Conservation (phyloP, 2,797 vertebrate genomes). For the Sebastiscus tertius region DNA sequence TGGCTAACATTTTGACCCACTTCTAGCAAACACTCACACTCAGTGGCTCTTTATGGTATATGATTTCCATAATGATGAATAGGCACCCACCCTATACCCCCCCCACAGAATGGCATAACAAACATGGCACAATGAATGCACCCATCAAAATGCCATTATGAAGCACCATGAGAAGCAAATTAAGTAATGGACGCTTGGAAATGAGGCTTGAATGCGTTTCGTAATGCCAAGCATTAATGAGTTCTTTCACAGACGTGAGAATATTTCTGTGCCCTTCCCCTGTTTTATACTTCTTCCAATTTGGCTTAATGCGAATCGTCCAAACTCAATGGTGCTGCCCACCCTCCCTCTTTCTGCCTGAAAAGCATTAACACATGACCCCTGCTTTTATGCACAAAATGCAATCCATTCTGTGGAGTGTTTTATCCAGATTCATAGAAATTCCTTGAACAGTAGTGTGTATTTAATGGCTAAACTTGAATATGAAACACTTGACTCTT, state of each 20-base stretch:
- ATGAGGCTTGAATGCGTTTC: conserved; percentile 49
- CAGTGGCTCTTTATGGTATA: conserved; percentile 38
- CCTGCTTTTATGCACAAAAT: conserved; percentile 22
- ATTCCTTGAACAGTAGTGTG: neutral
- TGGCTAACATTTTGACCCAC: conserved; percentile 70
- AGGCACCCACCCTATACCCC: neutral
- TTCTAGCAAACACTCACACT: conserved; percentile 53
- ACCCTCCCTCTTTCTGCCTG: conserved; percentile 2
- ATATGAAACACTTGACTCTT: conserved; percentile 13
- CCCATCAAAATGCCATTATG: conserved; percentile 62
- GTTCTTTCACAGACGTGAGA: conserved; percentile 37
- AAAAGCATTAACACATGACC: conserved; percentile 59
- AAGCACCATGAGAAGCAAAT: conserved; percentile 48
- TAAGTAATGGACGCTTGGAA: conserved; percentile 62
- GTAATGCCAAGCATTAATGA: conserved; percentile 52
- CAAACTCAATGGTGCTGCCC: conserved; percentile 19
- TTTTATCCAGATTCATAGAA: conserved; percentile 22
- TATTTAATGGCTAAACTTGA: neutral
- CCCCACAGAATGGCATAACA: conserved; percentile 39
- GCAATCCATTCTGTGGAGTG: conserved; percentile 30
- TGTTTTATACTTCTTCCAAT: conserved; percentile 41
- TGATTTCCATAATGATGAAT: conserved; percentile 69
- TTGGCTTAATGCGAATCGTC: conserved; percentile 42
- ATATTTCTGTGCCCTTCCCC: conserved; percentile 11
- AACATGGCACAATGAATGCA: conserved; percentile 53